phyloP scores from a whole-genome alignment of 2,113 vertebrate species.

The Myotis davidii region DNA sequence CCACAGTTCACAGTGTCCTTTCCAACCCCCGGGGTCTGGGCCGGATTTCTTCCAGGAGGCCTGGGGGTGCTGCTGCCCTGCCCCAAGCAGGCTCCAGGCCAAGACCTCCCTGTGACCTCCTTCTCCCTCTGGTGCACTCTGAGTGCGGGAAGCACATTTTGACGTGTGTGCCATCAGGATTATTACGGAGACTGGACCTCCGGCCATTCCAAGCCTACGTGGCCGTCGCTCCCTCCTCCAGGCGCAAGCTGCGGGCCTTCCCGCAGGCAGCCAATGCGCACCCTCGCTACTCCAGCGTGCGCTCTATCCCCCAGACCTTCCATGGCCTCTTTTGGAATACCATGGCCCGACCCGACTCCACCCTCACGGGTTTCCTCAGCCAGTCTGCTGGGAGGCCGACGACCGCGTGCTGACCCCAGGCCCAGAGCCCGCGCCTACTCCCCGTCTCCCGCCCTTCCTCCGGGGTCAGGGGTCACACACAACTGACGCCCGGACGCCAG shows the following conservation, averaged over 20 bases:
- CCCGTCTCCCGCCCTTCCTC: constrained; percentile 19
- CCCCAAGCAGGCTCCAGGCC: no score
- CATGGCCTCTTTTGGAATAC: accelerated
- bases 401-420: constrained; percentile 35
- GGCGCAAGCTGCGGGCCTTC: no score
- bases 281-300: neutral
- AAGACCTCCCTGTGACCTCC: neutral
- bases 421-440: neutral
- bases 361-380: neutral
- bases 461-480: constrained; percentile 3
- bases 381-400: neutral
- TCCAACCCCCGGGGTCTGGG: neutral
- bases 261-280: no score
- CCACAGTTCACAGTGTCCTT: neutral
- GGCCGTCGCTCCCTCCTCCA: no score
- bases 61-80: neutral
- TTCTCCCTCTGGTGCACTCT: neutral
- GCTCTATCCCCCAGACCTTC: neutral
- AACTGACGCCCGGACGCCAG: neutral
- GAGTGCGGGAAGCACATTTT: neutral
- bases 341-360: neutral
- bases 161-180: no score
- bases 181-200: accelerated
- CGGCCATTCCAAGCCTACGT: accelerated
- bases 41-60: neutral